These are phyloP conservation scores for Crossaster papposus DNA, from an alignment of 53 echinoderm and acorn worm genomes.

Conservation along the genomic window DNA sequence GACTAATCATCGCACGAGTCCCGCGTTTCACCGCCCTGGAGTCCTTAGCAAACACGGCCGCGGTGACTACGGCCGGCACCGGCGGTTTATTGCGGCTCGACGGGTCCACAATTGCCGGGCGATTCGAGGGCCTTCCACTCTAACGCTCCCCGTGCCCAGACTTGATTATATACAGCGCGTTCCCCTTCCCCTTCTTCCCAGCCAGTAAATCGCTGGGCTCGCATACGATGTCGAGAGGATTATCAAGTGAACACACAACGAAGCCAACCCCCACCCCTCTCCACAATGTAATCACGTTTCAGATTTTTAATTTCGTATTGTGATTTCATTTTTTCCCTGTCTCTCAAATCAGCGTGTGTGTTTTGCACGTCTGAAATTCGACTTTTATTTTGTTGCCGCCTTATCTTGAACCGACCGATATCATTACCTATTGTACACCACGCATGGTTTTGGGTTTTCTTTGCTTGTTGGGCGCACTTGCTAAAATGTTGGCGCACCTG, in stretches of 20 bases:
- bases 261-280: neutral
- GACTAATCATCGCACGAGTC: constrained; percentile 35
- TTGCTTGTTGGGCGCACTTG: neutral
- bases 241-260: constrained; percentile 33
- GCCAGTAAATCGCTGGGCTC: constrained; percentile 52
- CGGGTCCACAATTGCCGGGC: constrained; percentile 43
- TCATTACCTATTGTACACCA: neutral
- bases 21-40: constrained; percentile 34
- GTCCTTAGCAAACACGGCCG: constrained; percentile 50
- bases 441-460: neutral
- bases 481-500: neutral
- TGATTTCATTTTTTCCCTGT: constrained; percentile 24
- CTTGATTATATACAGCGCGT: constrained; percentile 37
- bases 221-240: constrained; percentile 35
- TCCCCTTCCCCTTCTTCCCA: too few species aligned
- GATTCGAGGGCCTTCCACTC: constrained; percentile 49
- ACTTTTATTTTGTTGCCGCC: neutral
- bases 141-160: constrained; percentile 16
- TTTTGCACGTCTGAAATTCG: neutral
- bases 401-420: neutral
- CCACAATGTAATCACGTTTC: constrained; percentile 50
- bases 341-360: neutral
- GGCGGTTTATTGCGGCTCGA: constrained; percentile 46
- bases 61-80: neutral
- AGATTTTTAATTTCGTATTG: constrained; percentile 36